phyloP scores from a whole-genome alignment of 1,140 invertebrate species.

The Drosophila truncata region DNA sequence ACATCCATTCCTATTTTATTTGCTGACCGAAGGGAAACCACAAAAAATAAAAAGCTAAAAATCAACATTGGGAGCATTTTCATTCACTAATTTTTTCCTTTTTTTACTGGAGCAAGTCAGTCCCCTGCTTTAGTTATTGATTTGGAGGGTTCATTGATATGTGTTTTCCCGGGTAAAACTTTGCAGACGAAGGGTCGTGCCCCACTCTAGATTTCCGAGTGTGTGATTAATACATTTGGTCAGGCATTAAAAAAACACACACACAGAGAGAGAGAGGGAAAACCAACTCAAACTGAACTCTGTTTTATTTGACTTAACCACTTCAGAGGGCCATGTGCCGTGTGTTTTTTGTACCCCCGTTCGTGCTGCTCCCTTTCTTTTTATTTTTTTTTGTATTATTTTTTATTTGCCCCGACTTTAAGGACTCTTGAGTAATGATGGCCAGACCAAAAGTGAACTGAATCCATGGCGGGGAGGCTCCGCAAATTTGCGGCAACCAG shows the following conservation, averaged over 20 bases:
- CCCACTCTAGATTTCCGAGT: constrained; percentile 20
- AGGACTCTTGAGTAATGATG: constrained; percentile 77
- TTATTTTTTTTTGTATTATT: constrained; percentile 14
- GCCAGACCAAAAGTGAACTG: constrained; percentile 65
- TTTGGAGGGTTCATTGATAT: constrained; percentile 50
- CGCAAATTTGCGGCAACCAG: constrained; percentile 68
- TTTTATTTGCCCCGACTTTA: constrained; percentile 49
- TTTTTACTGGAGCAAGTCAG: background rate
- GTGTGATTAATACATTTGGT: constrained; percentile 63
- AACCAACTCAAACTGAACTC: constrained; percentile 46
- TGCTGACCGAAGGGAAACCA: constrained; percentile 42
- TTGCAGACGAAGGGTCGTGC: constrained; percentile 41
- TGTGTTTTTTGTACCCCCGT: constrained; percentile 25
- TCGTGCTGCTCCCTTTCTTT: constrained; percentile 1
- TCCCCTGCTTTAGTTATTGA: constrained; percentile 39
- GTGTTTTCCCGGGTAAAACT: constrained; percentile 46
- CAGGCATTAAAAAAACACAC: constrained; percentile 54
- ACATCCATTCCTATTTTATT: constrained; percentile 45
- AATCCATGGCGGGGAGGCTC: constrained; percentile 59
- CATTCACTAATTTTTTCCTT: constrained; percentile 33
- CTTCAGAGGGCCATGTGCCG: constrained; percentile 46
- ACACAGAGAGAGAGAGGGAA: background rate
- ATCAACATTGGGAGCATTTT: constrained; percentile 49
- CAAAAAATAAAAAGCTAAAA: constrained; percentile 36
- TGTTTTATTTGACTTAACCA: constrained; percentile 59